Evolutionary conservation across 2,113 vertebrate genomes (phyloP).

Genomic region (Benthochromis sp.): DNA sequence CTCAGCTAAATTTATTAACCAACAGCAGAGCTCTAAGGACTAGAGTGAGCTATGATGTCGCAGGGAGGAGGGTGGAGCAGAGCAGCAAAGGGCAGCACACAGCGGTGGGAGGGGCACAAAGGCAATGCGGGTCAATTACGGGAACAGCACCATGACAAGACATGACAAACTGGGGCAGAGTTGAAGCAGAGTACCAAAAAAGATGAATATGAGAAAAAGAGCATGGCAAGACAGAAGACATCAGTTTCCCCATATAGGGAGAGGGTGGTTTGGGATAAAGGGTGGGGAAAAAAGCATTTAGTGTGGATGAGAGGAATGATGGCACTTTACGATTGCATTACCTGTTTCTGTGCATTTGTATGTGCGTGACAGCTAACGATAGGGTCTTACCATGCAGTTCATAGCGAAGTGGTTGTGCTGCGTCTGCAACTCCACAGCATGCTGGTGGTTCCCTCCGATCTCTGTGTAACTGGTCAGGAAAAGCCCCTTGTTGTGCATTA

Average conservation of each 20-base stretch:
- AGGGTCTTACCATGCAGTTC: conserved; percentile 95
- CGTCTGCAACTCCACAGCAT: conserved; percentile 92
- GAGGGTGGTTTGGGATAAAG: not conserved
- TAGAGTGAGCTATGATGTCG: not conserved
- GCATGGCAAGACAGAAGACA: not conserved
- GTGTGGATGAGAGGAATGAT: conserved; percentile 29
- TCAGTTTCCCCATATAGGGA: not conserved
- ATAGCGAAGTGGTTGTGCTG: conserved; percentile 98
- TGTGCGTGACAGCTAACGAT: not conserved
- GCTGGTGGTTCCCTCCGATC: conserved; percentile 92
- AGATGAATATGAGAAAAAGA: conserved; percentile 9
- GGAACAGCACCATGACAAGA: conserved; percentile 5
- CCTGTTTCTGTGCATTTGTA: not conserved
- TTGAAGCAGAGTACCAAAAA: not conserved
- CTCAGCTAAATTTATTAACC: not conserved
- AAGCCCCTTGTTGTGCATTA: conserved; percentile 98
- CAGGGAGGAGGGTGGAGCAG: not conserved
- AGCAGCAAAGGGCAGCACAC: conserved; percentile 37
- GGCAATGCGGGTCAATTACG: conserved; percentile 44
- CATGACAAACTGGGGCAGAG: conserved; percentile 2
- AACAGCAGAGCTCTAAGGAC: not conserved
- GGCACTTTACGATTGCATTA: not conserved
- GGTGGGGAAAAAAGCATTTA: not conserved
- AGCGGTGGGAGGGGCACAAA: conserved; percentile 8
- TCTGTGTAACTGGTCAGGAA: conserved; percentile 96